These are phyloP conservation scores for Phasia obesa DNA, from an alignment of 2,888 invertebrate genomes.

Conservation along the genomic window DNA sequence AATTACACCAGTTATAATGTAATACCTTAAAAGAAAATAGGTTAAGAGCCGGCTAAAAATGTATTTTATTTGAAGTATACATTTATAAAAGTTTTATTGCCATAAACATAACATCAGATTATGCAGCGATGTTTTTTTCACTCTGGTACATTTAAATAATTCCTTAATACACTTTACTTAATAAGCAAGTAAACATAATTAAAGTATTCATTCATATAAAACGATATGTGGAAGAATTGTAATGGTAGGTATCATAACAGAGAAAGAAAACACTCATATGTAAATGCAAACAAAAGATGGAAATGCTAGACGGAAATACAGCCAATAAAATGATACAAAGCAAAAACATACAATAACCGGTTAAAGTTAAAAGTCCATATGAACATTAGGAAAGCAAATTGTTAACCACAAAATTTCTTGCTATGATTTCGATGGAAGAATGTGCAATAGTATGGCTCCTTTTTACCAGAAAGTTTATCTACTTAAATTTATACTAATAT, in stretches of 20 bases:
- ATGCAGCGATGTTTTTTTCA: neutral
- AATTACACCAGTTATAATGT: constrained; percentile 26
- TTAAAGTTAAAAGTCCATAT: neutral
- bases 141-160: neutral
- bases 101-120: constrained; percentile 18
- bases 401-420: constrained; percentile 7
- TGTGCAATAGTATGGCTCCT: neutral
- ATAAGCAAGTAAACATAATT: constrained; percentile 21
- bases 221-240: neutral
- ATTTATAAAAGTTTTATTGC: neutral
- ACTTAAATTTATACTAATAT: too few relatives aligned
- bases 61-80: neutral
- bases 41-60: constrained; percentile 3
- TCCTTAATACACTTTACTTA: constrained; percentile 18
- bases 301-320: constrained; percentile 48
- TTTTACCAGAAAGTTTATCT: neutral
- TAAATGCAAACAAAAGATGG: neutral
- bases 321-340: constrained; percentile 60
- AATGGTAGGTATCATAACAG: neutral
- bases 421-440: neutral
- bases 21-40: neutral
- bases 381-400: neutral
- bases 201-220: neutral
- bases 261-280: neutral
- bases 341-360: constrained; percentile 26